Base-by-base conservation (phyloP, 2,888 invertebrate species). In the Latrodectus elegans region DNA sequence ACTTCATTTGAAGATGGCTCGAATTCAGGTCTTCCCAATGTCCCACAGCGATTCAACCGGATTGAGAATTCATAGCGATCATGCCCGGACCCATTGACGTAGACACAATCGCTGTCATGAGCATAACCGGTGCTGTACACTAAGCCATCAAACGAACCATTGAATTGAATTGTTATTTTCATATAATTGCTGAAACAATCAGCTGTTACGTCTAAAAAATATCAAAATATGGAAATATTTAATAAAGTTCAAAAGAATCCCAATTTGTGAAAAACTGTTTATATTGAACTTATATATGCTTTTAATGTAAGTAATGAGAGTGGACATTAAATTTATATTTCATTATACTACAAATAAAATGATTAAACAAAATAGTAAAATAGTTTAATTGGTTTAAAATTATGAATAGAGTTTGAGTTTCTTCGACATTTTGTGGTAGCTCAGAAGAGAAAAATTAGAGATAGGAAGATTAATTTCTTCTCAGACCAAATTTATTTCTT, bases 181-280 rank as follows among this genome's bases (percentile, higher is more conserved):
- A 97, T 97, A 92, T 96, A 97, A 92, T 97, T 97, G 92, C 97
- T 97, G 92, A 97, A 97, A 91, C 97, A 97, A 92, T 97, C 97
- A 0, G 97, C 97, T 93, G 97, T 97, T 91, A 97, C 97, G 93
- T 97, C 97, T 97, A 94, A 26, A 55, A 8, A 78, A 68, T 8
- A n/a, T 60, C 60, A 10, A n/a, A 60, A 60, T 15, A 10, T 38
- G n/a, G 10, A 60, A 10, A 11, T 14, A 10, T 10, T 60, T 60
- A 11, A 15, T 11, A 60, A 0, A 22, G 22, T 1, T 22, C 22
- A 22, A 22, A 22, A 22, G 0, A 0, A 22, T 22, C 22, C 22
- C 22, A 22, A 22, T 22, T 22, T 22, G 22, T 22, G 1, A 22
- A 22, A 22, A 22, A 22, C 22, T 22, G 22, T 22, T 0, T 22